Conservation (phyloP, 2,888 invertebrate species). For the Drosophila barbarae region DNA sequence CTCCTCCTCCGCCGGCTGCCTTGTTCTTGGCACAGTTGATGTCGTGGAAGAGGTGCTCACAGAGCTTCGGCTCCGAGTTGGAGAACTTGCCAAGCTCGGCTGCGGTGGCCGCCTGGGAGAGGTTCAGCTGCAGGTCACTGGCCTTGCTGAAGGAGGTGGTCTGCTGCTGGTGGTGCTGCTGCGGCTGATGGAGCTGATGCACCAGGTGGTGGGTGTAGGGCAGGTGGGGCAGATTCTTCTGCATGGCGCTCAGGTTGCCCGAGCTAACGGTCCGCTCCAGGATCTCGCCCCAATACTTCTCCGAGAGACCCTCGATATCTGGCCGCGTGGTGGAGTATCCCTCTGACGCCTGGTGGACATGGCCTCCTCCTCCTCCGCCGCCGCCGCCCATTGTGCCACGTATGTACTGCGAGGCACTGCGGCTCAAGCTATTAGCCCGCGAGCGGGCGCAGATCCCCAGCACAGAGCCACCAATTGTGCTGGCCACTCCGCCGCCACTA, state of each 20-base stretch:
- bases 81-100: slow-evolving; percentile 77
- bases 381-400: slow-evolving; percentile 61
- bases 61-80: slow-evolving; percentile 78
- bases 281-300: slow-evolving; percentile 89
- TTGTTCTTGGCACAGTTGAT: slow-evolving; percentile 79
- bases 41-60: slow-evolving; percentile 79
- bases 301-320: slow-evolving; percentile 85
- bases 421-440: slow-evolving; percentile 74
- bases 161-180: slow-evolving; percentile 64
- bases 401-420: slow-evolving; percentile 73
- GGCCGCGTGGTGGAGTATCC: slow-evolving; percentile 76
- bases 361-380: slow-evolving; percentile 37
- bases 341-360: slow-evolving; percentile 48
- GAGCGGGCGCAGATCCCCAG: slow-evolving; percentile 75
- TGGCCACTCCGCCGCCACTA: slow-evolving; percentile 48
- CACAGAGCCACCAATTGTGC: slow-evolving; percentile 71
- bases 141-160: slow-evolving; percentile 78
- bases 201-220: slow-evolving; percentile 63
- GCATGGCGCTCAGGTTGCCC: slow-evolving; percentile 86
- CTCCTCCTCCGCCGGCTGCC: slow-evolving; percentile 45
- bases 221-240: slow-evolving; percentile 78
- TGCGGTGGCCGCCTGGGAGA: slow-evolving; percentile 56
- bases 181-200: slow-evolving; percentile 40
- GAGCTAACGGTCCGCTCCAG: slow-evolving; percentile 88
- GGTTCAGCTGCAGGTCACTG: slow-evolving; percentile 77